A percentile compares a stretch with the other conserved stretches of the same genome.
Evolutionary conservation across 2,888 invertebrate species (phyloP).

Genomic region (Protonemura montana): DNA sequence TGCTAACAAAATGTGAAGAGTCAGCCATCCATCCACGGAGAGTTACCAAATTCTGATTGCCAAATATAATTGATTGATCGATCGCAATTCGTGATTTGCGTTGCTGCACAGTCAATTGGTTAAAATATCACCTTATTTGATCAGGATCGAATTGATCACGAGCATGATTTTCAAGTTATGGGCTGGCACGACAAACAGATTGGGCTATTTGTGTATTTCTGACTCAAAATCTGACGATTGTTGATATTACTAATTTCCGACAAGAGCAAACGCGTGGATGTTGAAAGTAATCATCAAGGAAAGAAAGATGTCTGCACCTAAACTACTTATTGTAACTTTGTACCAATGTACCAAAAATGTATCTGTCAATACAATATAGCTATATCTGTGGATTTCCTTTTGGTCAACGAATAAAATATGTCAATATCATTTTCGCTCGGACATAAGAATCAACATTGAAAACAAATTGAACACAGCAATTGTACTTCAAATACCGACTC

Average conservation of each 20-base stretch:
- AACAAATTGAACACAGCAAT: too few relatives aligned
- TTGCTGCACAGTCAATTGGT: neutral
- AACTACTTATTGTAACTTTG: too few relatives aligned
- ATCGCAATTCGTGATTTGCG: neutral
- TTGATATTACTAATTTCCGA: neutral
- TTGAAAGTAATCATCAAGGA: too few relatives aligned
- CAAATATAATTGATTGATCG: conserved; percentile 1
- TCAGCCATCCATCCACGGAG: neutral
- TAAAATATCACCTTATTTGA: conserved; percentile 12
- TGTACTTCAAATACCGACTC: neutral
- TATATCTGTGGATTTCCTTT: too few relatives aligned
- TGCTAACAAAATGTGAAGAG: neutral
- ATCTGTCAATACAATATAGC: too few relatives aligned
- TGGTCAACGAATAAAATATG: too few relatives aligned
- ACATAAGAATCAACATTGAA: too few relatives aligned
- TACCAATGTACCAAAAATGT: too few relatives aligned
- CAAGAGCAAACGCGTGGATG: too few relatives aligned
- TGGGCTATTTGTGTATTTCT: neutral
- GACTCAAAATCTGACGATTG: neutral
- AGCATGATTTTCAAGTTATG: neutral
- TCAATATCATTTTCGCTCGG: too few relatives aligned
- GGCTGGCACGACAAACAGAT: neutral
- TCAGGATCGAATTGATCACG: neutral
- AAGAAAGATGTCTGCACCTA: too few relatives aligned
- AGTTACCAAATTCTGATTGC: neutral